Evolutionary conservation across 2,113 vertebrate species (phyloP).

Genomic region (Hippocampus zosterae): DNA sequence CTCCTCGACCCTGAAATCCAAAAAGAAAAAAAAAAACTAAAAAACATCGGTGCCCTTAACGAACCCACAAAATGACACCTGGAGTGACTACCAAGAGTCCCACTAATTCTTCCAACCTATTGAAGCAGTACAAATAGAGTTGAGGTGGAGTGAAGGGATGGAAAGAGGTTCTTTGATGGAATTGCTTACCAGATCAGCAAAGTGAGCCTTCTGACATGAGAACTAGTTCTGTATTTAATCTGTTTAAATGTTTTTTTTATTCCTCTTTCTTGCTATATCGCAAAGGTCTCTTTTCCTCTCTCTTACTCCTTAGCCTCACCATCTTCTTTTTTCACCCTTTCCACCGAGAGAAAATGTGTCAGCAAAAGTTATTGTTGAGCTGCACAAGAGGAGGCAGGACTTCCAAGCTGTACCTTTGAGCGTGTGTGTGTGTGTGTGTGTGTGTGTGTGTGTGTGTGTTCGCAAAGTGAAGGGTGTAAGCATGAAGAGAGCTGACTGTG

Average conservation of each 20-base stretch:
- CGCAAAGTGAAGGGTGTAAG: slow-evolving; percentile 42
- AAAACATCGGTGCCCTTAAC: slow-evolving; percentile 64
- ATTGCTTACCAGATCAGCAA: slow-evolving; percentile 70
- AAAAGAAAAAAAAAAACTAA: slow-evolving; percentile 39
- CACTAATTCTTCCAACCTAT: slow-evolving; percentile 60
- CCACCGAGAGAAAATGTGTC: slow-evolving; percentile 46
- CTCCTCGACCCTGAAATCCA: slow-evolving; percentile 56
- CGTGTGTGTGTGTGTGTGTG: slow-evolving; percentile 25
- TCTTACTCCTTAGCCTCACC: slow-evolving; percentile 23
- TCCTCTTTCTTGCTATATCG: slow-evolving; percentile 40
- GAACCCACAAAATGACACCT: slow-evolving; percentile 73
- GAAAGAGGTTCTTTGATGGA: slow-evolving; percentile 55
- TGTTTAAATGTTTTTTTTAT: slow-evolving; percentile 59
- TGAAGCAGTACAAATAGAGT: slow-evolving; percentile 59
- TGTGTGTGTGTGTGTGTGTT: not conserved
- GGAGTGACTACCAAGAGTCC: slow-evolving; percentile 64
- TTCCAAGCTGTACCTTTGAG: slow-evolving; percentile 18
- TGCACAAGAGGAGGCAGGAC: slow-evolving; percentile 36
- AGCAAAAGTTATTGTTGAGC: slow-evolving; percentile 60
- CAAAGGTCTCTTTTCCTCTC: slow-evolving; percentile 33
- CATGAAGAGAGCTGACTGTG: slow-evolving; percentile 62
- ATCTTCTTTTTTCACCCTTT: slow-evolving; percentile 18
- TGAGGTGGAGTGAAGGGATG: slow-evolving; percentile 34
- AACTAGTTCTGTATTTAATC: slow-evolving; percentile 74
- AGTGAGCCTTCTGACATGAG: slow-evolving; percentile 69